These are phyloP conservation scores for Hydroisotoma schaefferi DNA, from an alignment of 2,888 invertebrate genomes.

Conservation along the genomic window DNA sequence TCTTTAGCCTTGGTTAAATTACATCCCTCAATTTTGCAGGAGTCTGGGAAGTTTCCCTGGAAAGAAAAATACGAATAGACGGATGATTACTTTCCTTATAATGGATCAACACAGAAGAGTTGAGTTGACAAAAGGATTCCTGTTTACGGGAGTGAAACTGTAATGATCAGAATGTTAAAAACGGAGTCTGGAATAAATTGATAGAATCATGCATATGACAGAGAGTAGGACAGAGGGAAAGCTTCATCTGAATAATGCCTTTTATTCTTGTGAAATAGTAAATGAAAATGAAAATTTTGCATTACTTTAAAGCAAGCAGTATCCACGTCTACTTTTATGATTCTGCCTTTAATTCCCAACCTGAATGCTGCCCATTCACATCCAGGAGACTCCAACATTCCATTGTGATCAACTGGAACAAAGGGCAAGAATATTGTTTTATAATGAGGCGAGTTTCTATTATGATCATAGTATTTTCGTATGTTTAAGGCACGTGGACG, in stretches of 20 bases:
- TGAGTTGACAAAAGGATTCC: background rate
- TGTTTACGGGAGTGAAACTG: too few species aligned
- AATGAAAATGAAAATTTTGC: background rate
- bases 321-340: constrained; percentile 59
- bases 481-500: too few species aligned
- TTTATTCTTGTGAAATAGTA: background rate
- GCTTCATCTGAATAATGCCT: background rate
- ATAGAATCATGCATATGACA: too few species aligned
- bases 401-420: constrained; percentile 53
- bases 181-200: too few species aligned
- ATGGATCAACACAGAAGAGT: background rate
- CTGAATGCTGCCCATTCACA: constrained; percentile 64
- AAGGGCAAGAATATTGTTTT: too few species aligned
- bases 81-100: background rate
- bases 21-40: constrained; percentile 59
- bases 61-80: background rate
- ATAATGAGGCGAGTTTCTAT: too few species aligned
- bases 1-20: constrained; percentile 49
- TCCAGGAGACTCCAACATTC: constrained; percentile 60
- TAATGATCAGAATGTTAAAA: too few species aligned
- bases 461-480: too few species aligned
- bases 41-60: constrained; percentile 61
- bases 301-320: constrained; percentile 61
- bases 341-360: constrained; percentile 58
- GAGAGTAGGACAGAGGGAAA: background rate